Base-by-base conservation (phyloP, 2,888 invertebrate species). In the Meiosimyza platycephala region DNA sequence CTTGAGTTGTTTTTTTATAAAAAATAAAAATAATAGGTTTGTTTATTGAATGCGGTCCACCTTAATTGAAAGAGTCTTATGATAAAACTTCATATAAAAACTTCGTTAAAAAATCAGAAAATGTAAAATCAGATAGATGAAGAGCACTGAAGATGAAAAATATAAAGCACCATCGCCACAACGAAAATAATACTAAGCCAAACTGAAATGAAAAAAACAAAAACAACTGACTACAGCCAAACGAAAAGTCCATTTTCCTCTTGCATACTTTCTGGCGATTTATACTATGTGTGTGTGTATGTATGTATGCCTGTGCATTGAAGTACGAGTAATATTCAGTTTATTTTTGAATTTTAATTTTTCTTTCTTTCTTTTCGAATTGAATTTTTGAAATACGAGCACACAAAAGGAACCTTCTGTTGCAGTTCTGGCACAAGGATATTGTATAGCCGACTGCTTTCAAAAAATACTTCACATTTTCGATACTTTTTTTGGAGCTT, bases 191-290 rank as follows among this genome's bases (percentile, higher is more conserved):
- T 40, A 40, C 9, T 40, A 40, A 40, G 9, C 40, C 40, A 40
- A 40, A 40, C 1, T 40, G 40, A 40, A 40, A 40, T 9, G 40
- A 40, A 40, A 40, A 40, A 40, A 40, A 48, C 22, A 50, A 71
- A 40, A 71, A 51, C 28, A 28, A 48, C 57, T 40, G 40, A 33
- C 12, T 57, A 68, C n/a, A 59, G 18, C 48, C 48, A 74, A n/a
- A 40, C 64, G 71, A 69, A 65, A 68, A 68, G 75, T 71, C 71
- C 73, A 71, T 69, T 75, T 75, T 71, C 65, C 18, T 71, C 67
- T 64, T 75, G 74, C 74, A 75, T 73, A 71, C 73, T 76, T 76
- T 73, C 74, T 72, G 74, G 73, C 70, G 67, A 50, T 64, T 57
- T 55, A 63, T 68, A 47, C 64, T 16, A 12, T 57, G 11, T 60